Percentiles rank a stretch among this genome's conserved stretches.
Evolutionary conservation across 2,113 vertebrate species (phyloP).

Genomic region (Laticauda colubrina): DNA sequence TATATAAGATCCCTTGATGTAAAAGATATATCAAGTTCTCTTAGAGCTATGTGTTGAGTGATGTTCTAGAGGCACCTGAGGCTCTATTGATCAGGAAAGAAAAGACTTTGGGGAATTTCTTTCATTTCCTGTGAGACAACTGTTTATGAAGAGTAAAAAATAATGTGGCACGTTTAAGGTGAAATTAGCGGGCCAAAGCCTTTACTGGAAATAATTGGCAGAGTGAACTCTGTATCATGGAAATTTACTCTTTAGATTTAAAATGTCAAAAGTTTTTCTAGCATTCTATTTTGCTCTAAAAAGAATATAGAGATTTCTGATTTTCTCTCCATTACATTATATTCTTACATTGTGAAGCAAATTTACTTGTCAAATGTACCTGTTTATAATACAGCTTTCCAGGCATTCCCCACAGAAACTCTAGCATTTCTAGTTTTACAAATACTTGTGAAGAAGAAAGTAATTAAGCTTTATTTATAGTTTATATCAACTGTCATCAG

Average conservation of each 20-base stretch:
- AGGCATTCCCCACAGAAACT: neutral
- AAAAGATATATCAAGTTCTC: neutral
- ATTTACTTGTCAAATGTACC: neutral
- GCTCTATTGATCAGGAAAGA: neutral
- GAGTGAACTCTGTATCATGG: neutral
- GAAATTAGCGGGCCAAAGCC: neutral
- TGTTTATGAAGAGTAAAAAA: neutral
- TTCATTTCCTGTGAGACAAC: neutral
- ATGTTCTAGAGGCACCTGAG: neutral
- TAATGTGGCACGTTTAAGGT: neutral
- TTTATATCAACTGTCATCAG: neutral
- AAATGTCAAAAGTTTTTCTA: neutral
- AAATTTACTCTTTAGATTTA: neutral
- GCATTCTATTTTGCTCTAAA: neutral
- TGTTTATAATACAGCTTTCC: neutral
- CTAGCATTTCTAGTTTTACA: neutral
- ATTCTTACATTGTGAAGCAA: neutral
- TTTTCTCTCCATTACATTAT: neutral
- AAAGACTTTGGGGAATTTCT: neutral
- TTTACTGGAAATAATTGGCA: neutral
- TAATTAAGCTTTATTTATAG: neutral
- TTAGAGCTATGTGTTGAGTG: neutral
- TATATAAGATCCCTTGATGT: neutral
- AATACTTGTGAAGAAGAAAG: neutral
- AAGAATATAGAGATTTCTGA: neutral